Conservation (phyloP, 1,140 invertebrate genomes). For the Galendromus occidentalis region DNA sequence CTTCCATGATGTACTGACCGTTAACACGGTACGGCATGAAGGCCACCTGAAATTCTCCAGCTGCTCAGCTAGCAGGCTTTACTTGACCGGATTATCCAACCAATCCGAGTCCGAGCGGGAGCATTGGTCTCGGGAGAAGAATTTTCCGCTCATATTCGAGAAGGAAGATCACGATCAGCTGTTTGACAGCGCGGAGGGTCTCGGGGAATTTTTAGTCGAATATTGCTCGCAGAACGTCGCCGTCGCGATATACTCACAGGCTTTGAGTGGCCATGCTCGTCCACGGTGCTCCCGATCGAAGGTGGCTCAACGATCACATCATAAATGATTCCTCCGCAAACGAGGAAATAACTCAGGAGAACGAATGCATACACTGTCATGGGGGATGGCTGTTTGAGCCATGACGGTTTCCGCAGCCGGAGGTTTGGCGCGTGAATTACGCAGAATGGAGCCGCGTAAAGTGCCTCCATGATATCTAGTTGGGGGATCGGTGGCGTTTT, state of each 20-base stretch:
- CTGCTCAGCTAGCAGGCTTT: no score
- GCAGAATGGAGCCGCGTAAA: conserved; percentile 56
- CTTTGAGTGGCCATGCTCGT: conserved; percentile 81
- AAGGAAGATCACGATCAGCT: background rate
- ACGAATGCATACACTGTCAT: conserved; percentile 77
- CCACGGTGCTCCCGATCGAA: conserved; percentile 87
- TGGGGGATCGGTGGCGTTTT: no score
- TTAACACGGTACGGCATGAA: conserved; percentile 97
- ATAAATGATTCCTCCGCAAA: conserved; percentile 95
- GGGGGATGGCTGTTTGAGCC: conserved; percentile 71
- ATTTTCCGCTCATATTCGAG: no score
- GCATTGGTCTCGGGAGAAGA: no score
- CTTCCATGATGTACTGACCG: conserved; percentile 98
- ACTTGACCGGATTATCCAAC: no score
- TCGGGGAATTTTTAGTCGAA: no score
- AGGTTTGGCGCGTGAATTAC: conserved; percentile 76
- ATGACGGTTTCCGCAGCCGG: conserved; percentile 72
- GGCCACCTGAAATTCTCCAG: conserved; percentile 50
- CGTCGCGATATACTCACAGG: conserved; percentile 39
- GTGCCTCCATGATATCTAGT: conserved; percentile 44
- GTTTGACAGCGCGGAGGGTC: no score
- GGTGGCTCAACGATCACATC: conserved; percentile 96
- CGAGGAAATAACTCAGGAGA: conserved; percentile 83
- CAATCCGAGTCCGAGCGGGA: no score
- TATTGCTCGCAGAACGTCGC: no score